Base-by-base conservation (phyloP, 2,113 vertebrate genomes). In the Perca schrenkii region DNA sequence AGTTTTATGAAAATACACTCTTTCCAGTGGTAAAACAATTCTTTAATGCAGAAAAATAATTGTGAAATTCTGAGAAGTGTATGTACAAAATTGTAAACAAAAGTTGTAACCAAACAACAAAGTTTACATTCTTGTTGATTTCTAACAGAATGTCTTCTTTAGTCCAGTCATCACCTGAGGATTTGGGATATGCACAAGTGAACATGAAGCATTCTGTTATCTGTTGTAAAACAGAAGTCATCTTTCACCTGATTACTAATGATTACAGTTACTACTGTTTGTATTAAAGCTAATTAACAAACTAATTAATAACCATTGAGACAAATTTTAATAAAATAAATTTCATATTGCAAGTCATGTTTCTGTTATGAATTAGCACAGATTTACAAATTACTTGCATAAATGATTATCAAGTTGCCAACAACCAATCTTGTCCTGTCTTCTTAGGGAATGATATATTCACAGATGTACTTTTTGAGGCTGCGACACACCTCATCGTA, bases 401-500 rank as follows among this genome's bases (percentile, higher is more conserved):
- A 49, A 82, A 72, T 46, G 40, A 78, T 46, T 53, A 57, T 62
- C 61, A 61, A 34, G 67, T 60, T 34, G 56, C 77, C 75, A 82
- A 53, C 63, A 76, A 69, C 46, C 64, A 28, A 63, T 40, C 12
- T 15, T 15, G 53, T 56, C 53, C 22, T 53, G 17, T 74, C 12
- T 40, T 22, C 21, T 85, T 94, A 97, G 1, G 97, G 98, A 89
- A 99, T 99, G 68, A 97, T 92, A 74, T 98, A 98, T 94, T 99
- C 98, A 74, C 98, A 99, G 61, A 99, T 94, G 75, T 98, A 99
- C 84, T 96, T 97, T 87, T 99, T 99, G 88, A 95, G 95, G 28
- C 94, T 96, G 62, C 96, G 96, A 72, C 98, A 99, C 63, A 96
- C 96, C 84, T 98, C 97, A 0, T 98, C 98, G 0, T 90, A 95